Conservation (phyloP, 2,113 vertebrate species). For the Poeciliopsis retropinna region DNA sequence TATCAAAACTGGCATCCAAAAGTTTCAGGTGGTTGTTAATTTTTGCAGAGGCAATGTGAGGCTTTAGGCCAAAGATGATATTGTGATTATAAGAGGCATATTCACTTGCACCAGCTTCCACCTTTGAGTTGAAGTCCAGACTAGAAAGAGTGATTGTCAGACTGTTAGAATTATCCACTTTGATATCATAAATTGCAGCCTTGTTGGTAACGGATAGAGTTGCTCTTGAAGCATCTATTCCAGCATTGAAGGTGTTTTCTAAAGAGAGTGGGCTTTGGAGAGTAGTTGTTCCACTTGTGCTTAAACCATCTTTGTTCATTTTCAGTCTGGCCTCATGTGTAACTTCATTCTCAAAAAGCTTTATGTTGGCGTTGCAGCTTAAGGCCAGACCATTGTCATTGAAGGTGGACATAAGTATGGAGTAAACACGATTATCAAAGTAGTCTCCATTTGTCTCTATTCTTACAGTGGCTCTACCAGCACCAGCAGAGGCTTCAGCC, state of each 20-base stretch:
- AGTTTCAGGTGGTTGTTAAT: slow-evolving; percentile 85
- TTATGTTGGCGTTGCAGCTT: slow-evolving; percentile 77
- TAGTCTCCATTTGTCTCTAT: slow-evolving; percentile 83
- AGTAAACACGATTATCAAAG: slow-evolving; percentile 75
- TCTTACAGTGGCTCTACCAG: slow-evolving; percentile 77
- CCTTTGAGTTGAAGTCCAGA: slow-evolving; percentile 83
- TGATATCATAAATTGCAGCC: slow-evolving; percentile 81
- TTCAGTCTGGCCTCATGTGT: slow-evolving; percentile 84
- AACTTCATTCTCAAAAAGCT: slow-evolving; percentile 79
- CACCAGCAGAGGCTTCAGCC: slow-evolving; percentile 80
- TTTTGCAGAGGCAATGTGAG: slow-evolving; percentile 77
- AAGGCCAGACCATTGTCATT: slow-evolving; percentile 79
- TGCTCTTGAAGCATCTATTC: slow-evolving; percentile 79
- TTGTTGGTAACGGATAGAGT: slow-evolving; percentile 80
- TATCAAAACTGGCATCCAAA: slow-evolving; percentile 73
- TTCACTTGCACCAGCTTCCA: slow-evolving; percentile 78
- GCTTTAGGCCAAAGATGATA: slow-evolving; percentile 82
- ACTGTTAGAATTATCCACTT: slow-evolving; percentile 80
- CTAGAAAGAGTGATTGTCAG: slow-evolving; percentile 80
- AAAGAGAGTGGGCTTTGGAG: slow-evolving; percentile 83
- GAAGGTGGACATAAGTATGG: slow-evolving; percentile 81
- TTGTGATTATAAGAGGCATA: slow-evolving; percentile 85
- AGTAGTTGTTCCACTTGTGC: slow-evolving; percentile 83
- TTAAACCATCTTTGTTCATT: slow-evolving; percentile 82
- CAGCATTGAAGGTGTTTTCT: slow-evolving; percentile 84